Evolutionary conservation across 2,797 vertebrate genomes (phyloP).

Genomic region (Enteromius argenteus): DNA sequence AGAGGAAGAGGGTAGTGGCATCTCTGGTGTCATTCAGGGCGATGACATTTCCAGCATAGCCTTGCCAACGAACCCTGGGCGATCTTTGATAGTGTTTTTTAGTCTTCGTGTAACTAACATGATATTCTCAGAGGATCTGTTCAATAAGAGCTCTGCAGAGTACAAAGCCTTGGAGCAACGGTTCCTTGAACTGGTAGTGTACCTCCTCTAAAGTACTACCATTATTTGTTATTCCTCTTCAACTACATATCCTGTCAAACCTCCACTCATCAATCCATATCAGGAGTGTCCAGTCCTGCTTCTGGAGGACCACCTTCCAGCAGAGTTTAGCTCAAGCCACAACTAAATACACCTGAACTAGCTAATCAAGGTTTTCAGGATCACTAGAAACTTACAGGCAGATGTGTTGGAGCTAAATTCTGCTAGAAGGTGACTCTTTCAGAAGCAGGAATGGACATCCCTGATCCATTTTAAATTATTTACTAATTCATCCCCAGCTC

Average conservation of each 20-base stretch:
- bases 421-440: background rate
- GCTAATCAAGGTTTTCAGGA: background rate
- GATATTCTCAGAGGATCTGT: slow-evolving; percentile 93
- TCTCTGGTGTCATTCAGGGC: slow-evolving; percentile 74
- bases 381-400: background rate
- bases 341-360: background rate
- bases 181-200: slow-evolving; percentile 88
- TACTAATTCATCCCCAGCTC: background rate
- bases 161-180: slow-evolving; percentile 92
- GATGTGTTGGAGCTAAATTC: background rate
- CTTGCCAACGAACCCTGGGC: slow-evolving; percentile 74
- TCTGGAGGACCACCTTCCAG: background rate
- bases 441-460: background rate
- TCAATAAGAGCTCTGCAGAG: slow-evolving; percentile 95
- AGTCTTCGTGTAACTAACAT: slow-evolving; percentile 97
- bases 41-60: slow-evolving; percentile 80
- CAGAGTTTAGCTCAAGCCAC: background rate
- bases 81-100: slow-evolving; percentile 92
- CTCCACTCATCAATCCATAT: background rate
- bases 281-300: background rate
- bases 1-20: slow-evolving; percentile 78
- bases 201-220: background rate
- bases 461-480: background rate
- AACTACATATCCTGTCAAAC: background rate
- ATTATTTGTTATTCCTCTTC: background rate